Conservation (phyloP, 2,888 invertebrate genomes). For the Heliconius ismenius region DNA sequence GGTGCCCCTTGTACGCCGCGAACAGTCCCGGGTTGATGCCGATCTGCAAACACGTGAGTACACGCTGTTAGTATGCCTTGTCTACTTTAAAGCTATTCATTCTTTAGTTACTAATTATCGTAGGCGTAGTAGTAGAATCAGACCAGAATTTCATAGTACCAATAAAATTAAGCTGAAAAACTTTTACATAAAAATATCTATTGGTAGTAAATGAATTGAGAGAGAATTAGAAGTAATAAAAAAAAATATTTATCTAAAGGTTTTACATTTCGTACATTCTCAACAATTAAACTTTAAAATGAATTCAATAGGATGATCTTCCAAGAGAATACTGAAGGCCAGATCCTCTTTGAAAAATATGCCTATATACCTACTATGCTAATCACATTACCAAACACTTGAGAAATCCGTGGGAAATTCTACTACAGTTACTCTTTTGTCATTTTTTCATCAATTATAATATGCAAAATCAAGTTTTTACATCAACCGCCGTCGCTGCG, state of each 20-base stretch:
- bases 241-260: no score
- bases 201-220: neutral
- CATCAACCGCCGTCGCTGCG: neutral
- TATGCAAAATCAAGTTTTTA: neutral
- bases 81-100: no score
- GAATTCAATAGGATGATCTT: neutral
- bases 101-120: no score
- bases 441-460: neutral
- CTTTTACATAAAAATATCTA: neutral
- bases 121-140: no score
- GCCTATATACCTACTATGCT: neutral
- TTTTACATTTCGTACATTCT: no score
- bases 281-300: no score
- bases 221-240: neutral
- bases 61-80: neutral
- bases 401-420: constrained; percentile 2
- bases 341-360: neutral
- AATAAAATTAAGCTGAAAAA: neutral
- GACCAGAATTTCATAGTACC: neutral
- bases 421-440: constrained; percentile 14
- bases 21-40: constrained; percentile 98
- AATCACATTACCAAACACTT: constrained; percentile 1
- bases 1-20: constrained; percentile 98
- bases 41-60: constrained; percentile 84
- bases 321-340: neutral